These are phyloP conservation scores for Mormyrops attenuatus DNA, from an alignment of 2,797 vertebrate species.

Conservation along the genomic window DNA sequence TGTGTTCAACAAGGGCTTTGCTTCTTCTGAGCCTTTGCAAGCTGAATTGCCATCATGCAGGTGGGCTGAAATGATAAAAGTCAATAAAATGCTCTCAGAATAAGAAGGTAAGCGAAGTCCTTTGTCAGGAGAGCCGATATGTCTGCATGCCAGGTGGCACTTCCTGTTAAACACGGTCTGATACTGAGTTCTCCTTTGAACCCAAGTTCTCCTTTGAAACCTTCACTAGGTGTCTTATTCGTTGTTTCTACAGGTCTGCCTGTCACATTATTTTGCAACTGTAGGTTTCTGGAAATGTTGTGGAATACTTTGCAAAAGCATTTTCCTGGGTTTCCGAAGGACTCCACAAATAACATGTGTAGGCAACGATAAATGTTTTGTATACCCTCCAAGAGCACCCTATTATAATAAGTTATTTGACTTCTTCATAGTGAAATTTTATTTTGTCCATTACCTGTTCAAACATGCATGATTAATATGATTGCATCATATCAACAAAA, in stretches of 20 bases:
- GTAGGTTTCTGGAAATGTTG: not conserved
- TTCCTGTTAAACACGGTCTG: not conserved
- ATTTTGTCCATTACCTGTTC: not conserved
- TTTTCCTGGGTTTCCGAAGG: not conserved
- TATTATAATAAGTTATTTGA: not conserved
- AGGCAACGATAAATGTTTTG: not conserved
- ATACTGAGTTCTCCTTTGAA: not conserved
- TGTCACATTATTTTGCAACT: not conserved
- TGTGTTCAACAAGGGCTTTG: not conserved
- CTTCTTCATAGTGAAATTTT: not conserved
- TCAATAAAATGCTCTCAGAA: not conserved
- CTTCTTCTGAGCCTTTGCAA: not conserved
- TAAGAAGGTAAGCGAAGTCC: not conserved
- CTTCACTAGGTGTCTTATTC: conserved; percentile 1
- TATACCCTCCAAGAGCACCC: not conserved
- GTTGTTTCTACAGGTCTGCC: not conserved
- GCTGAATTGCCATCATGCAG: not conserved
- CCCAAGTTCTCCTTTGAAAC: not conserved
- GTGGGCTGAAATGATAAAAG: not conserved
- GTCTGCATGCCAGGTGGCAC: not conserved
- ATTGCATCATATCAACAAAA: not conserved
- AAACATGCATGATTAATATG: not conserved
- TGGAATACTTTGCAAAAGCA: not conserved
- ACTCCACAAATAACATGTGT: not conserved
- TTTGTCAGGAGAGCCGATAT: not conserved